Percentiles rank a stretch among this genome's conserved stretches.
Evolutionary conservation across 92 coral and sea anemone species (phyloP).

Genomic region (Galaxea fascicularis): DNA sequence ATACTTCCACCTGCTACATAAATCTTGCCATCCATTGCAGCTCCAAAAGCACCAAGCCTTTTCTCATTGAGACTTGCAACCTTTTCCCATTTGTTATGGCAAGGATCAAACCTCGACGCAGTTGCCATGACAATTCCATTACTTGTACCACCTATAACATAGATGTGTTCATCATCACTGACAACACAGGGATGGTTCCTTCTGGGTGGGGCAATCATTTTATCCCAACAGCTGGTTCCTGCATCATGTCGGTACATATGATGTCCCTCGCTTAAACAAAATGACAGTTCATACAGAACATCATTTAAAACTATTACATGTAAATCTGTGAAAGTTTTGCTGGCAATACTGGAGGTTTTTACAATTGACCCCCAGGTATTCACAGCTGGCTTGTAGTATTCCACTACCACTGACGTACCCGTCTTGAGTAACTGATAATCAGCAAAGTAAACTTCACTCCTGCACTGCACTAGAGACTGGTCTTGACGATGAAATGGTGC

Average conservation of each 20-base stretch:
- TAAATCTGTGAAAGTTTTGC: background rate
- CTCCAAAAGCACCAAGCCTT: constrained; percentile 64
- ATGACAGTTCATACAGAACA: background rate
- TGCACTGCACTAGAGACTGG: background rate
- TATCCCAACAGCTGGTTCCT: background rate
- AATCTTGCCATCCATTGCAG: constrained; percentile 53
- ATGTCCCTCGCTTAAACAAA: accelerated
- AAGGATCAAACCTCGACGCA: constrained; percentile 62
- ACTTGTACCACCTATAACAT: background rate
- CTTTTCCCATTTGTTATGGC: constrained; percentile 51
- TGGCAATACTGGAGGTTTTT: background rate
- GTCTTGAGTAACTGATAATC: no score
- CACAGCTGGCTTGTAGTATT: background rate
- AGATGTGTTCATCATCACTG: background rate
- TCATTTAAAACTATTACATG: background rate
- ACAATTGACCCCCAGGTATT: background rate
- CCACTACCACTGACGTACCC: background rate
- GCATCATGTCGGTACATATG: background rate
- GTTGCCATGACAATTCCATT: background rate
- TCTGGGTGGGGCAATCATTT: background rate
- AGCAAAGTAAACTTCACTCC: background rate
- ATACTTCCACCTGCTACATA: constrained; percentile 64
- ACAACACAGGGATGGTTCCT: background rate
- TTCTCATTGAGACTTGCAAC: constrained; percentile 58
- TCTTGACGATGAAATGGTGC: background rate